phyloP scores from a whole-genome alignment of 2,888 invertebrate species.

The Epistrophe grossulariae region DNA sequence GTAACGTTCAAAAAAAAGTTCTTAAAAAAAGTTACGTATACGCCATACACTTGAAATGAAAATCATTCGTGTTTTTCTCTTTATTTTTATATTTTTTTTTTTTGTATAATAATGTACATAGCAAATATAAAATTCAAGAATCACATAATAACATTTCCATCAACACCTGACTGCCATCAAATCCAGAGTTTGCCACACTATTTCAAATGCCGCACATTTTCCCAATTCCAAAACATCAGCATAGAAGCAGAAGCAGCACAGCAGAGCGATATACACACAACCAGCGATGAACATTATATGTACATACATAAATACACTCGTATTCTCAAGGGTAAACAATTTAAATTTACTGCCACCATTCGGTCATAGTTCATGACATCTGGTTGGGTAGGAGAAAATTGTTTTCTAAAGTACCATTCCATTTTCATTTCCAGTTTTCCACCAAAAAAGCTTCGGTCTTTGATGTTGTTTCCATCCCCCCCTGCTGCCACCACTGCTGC shows the following conservation, averaged over 20 bases:
- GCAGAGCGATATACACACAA: background rate
- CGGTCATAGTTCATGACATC: conserved; percentile 75
- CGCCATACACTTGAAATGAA: conserved; percentile 10
- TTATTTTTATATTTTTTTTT: background rate
- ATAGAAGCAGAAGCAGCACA: background rate
- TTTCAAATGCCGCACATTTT: conserved; percentile 28
- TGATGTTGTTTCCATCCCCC: conserved; percentile 12
- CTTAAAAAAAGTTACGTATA: conserved; percentile 16
- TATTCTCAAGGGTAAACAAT: conserved; percentile 68
- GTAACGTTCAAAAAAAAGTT: background rate
- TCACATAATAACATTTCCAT: conserved; percentile 66
- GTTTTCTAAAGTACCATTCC: conserved; percentile 68
- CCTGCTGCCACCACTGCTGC: background rate
- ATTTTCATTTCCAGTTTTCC: conserved; percentile 42
- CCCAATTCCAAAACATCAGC: conserved; percentile 15
- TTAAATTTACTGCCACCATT: conserved; percentile 72
- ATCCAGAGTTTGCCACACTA: conserved; percentile 45
- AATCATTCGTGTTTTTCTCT: background rate
- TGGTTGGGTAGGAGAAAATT: conserved; percentile 58
- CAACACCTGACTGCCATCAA: conserved; percentile 71
- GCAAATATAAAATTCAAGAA: conserved; percentile 46
- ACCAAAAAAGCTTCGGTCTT: conserved; percentile 16
- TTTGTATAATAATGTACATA: background rate
- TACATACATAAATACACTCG: too few species aligned
- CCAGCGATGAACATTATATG: background rate